These are phyloP conservation scores for Rhincodon typus DNA, from an alignment of 2,797 vertebrate genomes.

Conservation along the genomic window DNA sequence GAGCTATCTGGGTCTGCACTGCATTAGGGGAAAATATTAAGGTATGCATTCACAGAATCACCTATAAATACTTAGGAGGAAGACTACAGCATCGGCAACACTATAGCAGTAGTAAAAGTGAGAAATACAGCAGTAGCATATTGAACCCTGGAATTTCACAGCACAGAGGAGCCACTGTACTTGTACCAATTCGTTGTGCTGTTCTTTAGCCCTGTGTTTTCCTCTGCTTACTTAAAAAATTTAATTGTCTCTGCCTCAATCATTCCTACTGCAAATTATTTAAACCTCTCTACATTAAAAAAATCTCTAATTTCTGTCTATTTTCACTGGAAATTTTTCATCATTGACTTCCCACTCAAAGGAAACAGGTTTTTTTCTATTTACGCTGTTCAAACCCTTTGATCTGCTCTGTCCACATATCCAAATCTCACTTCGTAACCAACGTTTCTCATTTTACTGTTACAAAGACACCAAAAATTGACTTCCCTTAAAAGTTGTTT, in stretches of 20 bases:
- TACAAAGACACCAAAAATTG: neutral
- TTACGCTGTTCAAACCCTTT: neutral
- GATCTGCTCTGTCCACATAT: neutral
- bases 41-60: neutral
- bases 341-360: neutral
- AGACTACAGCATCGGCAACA: neutral
- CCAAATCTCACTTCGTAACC: neutral
- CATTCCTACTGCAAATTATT: neutral
- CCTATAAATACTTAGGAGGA: neutral
- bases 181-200: neutral
- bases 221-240: neutral
- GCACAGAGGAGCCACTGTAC: neutral
- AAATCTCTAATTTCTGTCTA: neutral
- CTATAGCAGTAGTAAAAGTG: too few relatives aligned
- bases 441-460: neutral
- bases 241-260: neutral
- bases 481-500: neutral
- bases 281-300: neutral
- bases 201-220: neutral
- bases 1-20: neutral
- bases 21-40: neutral
- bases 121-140: neutral
- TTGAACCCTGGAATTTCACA: neutral
- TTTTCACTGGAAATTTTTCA: neutral
- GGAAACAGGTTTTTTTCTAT: neutral